Conservation (phyloP, 2,797 vertebrate species). For the Ctenopoma multispine region DNA sequence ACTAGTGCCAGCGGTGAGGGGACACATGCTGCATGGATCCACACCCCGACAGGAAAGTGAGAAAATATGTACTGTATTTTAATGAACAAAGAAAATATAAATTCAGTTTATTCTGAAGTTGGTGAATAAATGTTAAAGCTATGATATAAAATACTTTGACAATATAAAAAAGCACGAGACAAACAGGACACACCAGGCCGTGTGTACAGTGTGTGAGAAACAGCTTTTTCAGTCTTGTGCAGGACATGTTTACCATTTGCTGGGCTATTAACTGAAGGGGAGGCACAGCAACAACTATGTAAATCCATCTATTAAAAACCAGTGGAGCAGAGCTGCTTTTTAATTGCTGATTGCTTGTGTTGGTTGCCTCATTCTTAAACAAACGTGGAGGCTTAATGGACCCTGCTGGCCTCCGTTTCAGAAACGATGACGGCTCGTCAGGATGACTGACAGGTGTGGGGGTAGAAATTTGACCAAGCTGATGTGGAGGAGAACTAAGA, state of each 20-base stretch:
- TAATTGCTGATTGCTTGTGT: not conserved
- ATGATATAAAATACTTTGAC: no score
- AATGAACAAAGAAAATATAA: no score
- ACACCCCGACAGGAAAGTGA: no score
- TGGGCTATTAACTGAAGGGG: not conserved
- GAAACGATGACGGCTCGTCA: conserved; percentile 15
- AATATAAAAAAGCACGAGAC: no score
- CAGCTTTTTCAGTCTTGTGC: no score
- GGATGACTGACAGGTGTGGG: conserved; percentile 26
- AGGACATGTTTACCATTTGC: not conserved
- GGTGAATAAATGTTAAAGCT: no score
- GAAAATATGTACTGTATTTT: no score
- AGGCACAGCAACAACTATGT: not conserved
- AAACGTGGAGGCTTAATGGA: conserved; percentile 11
- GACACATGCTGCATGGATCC: no score
- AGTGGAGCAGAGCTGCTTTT: not conserved
- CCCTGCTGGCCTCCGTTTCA: not conserved
- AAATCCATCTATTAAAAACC: not conserved
- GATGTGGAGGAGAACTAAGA: conserved; percentile 19
- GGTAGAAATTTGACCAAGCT: conserved; percentile 9
- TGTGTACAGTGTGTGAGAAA: no score
- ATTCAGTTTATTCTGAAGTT: no score
- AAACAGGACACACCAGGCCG: no score
- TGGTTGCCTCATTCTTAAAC: conserved; percentile 1
- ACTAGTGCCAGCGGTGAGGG: no score